Base-by-base conservation (phyloP, 2,888 invertebrate species). In the Mantis religiosa region DNA sequence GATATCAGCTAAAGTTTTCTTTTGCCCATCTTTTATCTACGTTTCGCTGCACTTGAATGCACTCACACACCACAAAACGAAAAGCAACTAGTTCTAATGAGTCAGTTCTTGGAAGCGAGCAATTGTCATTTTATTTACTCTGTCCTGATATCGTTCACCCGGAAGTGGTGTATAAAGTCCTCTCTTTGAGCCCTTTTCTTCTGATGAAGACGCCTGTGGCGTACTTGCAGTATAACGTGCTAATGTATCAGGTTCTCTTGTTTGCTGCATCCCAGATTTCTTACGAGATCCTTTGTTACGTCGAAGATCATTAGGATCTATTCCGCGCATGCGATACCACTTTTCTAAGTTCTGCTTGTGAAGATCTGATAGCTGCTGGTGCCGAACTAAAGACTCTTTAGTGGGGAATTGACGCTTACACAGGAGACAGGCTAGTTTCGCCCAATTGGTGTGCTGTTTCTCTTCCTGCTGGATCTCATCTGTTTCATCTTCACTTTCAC, bases 331-430 rank as follows among this genome's bases (percentile, higher is more conserved):
- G 89, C 93, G 92, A 90, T 94, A 94, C 93, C 94, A 94, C 81
- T 91, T 91, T 91, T 95, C 95, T 84, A 98, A 93, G 92, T 98
- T 98, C 92, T 98, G 97, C 91, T 98, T 98, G 93, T 99, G 99
- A 89, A 99, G 94, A 91, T 98, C 97, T 0, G 99, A 99, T 92
- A 99, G 94, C 91, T 98, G 97, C 90, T 97, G 97, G 93, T 87
- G 81, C 92, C 92, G 98, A 15, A 95, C 95, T 25, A 99, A 94
- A 0, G 97, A 97, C 89, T 99, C 99, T 87, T 96, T 95, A 28
- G 97, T 98, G 2, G 97, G 97, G 93, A 99, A 98, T 92, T 98
- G 98, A 87, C 99, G 94, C 93, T 99, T 99, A 93, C 99, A 99
- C 25, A 99, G 94, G 28, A 99, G 94, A 92, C 99, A 99, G 0